These are phyloP conservation scores for Vanacampus margaritifer DNA, from an alignment of 2,113 vertebrate genomes.

Conservation along the genomic window DNA sequence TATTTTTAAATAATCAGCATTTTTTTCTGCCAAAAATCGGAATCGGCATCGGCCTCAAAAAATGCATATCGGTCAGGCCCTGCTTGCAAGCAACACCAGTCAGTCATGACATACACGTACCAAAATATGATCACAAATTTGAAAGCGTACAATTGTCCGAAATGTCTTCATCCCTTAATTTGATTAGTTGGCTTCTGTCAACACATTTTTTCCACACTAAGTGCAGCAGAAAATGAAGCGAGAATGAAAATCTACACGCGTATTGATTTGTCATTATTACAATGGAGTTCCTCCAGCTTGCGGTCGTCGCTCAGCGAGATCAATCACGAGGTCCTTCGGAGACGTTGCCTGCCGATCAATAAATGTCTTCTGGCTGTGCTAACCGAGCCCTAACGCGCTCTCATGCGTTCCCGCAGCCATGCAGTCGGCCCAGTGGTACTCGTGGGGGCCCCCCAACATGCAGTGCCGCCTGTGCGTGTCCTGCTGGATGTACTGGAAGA, in stretches of 20 bases:
- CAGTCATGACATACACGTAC: no score
- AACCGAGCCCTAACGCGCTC: neutral
- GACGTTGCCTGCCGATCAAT: constrained; percentile 4
- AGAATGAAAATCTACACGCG: neutral
- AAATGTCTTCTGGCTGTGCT: neutral
- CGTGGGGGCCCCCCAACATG: constrained; percentile 98
- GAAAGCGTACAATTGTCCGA: neutral
- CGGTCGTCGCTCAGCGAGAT: neutral
- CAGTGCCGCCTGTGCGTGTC: constrained; percentile 92
- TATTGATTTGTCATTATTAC: constrained; percentile 4
- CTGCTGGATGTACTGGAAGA: constrained; percentile 99
- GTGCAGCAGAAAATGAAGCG: neutral
- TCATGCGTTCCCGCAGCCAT: constrained; percentile 73
- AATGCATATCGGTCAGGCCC: no score
- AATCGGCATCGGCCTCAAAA: no score
- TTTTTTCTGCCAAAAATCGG: no score
- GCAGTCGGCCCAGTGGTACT: constrained; percentile 97
- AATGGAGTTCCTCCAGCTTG: neutral
- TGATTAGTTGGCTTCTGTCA: neutral
- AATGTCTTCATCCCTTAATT: neutral
- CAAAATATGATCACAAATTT: neutral
- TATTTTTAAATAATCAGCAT: no score
- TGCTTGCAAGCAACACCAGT: no score
- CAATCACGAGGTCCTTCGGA: neutral
- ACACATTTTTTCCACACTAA: neutral